Evolutionary conservation across 2,888 invertebrate genomes (phyloP), one percentile per base, ranked within the genome.

Genomic region (Calameuta idolon): DNA sequence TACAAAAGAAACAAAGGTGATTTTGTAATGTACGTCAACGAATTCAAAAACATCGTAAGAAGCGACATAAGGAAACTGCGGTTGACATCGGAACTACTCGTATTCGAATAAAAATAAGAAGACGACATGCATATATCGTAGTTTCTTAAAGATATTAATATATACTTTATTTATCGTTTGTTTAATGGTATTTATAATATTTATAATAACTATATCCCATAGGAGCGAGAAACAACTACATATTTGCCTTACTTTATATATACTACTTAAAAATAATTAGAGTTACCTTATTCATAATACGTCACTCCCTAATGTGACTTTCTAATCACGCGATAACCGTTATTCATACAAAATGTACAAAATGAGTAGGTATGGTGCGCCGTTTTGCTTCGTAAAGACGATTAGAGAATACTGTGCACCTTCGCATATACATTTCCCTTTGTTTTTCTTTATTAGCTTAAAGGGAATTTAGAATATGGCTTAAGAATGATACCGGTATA

Each of bases 311-410:
- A 55, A 55, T 23, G 55, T 55, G 55, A 55, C 55, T 23, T 23
- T 55, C 55, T 55, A 55, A 55, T 55, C 55, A 55, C 55, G 55
- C 55, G 55, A 55, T 55, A 55, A 71, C 71, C 11, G 31, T 71
- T 71, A 71, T 34, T 71, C 71, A 34, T 71, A 71, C 71, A 71
- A 71, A 71, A 34, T 71, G 71, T 71, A 71, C 71, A 71, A 71
- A 71, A 71, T 71, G 71, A 71, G 55, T 55, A 55, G 55, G 55
- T 55, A 55, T 55, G 55, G 55, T 55, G 55, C 55, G 23, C 55
- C 55, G 55, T 55, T 55, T 55, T 55, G 55, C 2, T 55, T 55
- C 55, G 55, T 55, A 55, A 55, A 55, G 55, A 55, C 55, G 55
- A 55, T 55, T 55, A 55, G 55, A 55, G 55, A 55, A 23, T 55